Conservation (phyloP, 1,140 invertebrate genomes). For the Vollenhovia emeryi region DNA sequence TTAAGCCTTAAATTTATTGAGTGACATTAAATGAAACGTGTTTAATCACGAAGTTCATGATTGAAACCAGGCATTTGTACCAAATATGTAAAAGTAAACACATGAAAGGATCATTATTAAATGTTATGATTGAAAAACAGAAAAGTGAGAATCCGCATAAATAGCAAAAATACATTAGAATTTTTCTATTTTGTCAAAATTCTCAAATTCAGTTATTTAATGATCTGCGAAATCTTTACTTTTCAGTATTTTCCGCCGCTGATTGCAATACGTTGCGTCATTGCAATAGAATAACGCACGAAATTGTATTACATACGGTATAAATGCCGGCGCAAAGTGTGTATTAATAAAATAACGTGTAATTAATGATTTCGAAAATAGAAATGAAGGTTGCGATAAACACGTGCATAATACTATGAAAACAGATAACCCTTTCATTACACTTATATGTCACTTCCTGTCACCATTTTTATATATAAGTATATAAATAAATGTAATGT, state of each 20-base stretch:
- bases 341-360: slow-evolving; percentile 41
- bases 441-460: not conserved
- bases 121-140: not conserved
- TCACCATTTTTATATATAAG: too few relatives aligned
- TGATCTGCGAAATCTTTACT: not conserved
- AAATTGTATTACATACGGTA: slow-evolving; percentile 44
- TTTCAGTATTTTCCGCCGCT: not conserved
- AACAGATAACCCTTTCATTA: slow-evolving; percentile 47
- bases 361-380: slow-evolving; percentile 58
- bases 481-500: too few relatives aligned
- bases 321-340: slow-evolving; percentile 41
- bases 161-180: not conserved
- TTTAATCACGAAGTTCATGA: not conserved
- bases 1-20: not conserved
- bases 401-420: slow-evolving; percentile 21
- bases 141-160: not conserved
- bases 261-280: slow-evolving; percentile 45
- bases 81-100: not conserved
- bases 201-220: not conserved
- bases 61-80: not conserved
- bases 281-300: not conserved
- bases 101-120: not conserved
- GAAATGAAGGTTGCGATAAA: slow-evolving; percentile 30
- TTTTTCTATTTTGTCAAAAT: not conserved
- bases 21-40: not conserved